Evolutionary conservation across 2,797 vertebrate genomes (phyloP).

Genomic region (Basileuterus tristriatus): DNA sequence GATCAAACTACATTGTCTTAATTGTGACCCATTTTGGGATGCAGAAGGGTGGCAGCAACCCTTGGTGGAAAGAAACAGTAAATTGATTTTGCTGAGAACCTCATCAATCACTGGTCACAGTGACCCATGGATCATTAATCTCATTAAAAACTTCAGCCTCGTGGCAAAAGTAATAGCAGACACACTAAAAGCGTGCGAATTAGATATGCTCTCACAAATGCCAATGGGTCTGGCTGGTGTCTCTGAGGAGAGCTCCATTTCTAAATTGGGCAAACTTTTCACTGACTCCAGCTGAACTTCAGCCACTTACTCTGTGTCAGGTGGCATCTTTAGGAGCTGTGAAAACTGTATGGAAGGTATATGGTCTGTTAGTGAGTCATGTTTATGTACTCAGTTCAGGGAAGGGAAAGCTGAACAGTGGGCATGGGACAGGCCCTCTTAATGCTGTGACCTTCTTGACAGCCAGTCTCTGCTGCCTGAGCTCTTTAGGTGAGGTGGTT

Average conservation of each 20-base stretch:
- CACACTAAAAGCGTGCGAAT: background rate
- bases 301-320: background rate
- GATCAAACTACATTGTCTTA: background rate
- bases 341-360: background rate
- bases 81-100: slow-evolving; percentile 47
- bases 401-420: background rate
- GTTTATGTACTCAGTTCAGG: background rate
- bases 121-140: background rate
- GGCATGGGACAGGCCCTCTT: background rate
- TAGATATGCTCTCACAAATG: background rate
- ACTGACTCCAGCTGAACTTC: background rate
- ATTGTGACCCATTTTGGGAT: background rate
- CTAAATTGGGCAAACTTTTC: background rate
- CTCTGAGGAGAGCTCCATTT: background rate
- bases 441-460: background rate
- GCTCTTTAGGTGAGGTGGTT: background rate
- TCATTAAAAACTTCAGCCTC: slow-evolving; percentile 31
- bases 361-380: background rate
- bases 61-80: background rate
- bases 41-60: background rate
- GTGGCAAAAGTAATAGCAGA: background rate
- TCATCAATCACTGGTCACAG: slow-evolving; percentile 37
- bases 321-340: background rate
- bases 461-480: background rate
- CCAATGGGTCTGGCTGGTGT: background rate